phyloP scores from a whole-genome alignment of 2,797 vertebrate species.

The Tolypeutes matacus region DNA sequence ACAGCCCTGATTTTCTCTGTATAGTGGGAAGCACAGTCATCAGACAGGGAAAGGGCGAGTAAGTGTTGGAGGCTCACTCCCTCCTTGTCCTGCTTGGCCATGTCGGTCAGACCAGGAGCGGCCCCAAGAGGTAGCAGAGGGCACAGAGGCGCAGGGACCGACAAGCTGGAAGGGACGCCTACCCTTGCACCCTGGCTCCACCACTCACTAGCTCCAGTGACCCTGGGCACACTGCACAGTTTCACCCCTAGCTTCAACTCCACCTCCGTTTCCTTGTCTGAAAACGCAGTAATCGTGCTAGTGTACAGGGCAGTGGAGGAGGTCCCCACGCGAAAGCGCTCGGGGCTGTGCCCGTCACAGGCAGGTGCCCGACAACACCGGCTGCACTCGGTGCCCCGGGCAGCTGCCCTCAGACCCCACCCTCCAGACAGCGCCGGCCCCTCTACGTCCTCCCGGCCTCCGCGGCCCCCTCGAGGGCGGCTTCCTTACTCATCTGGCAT shows the following conservation, averaged over 20 bases:
- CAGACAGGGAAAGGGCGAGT: neutral
- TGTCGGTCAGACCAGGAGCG: neutral
- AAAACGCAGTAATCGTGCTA: fast-evolving
- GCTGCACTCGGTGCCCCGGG: no score
- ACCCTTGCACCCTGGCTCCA: no score
- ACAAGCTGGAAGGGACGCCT: no score
- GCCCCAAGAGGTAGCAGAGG: neutral
- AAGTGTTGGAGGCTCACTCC: fast-evolving
- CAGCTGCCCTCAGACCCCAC: neutral
- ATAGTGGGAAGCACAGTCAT: neutral
- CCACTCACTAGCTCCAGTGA: no score
- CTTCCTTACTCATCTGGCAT: slow-evolving; percentile 91
- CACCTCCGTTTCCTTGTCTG: neutral
- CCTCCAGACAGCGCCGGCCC: neutral
- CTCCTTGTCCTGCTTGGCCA: neutral
- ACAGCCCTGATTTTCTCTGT: neutral
- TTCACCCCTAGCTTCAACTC: no score
- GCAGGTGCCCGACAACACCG: neutral
- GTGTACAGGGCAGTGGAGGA: fast-evolving
- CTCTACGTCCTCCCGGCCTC: neutral
- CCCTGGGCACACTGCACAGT: neutral
- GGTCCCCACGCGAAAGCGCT: no score
- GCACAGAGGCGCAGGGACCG: fast-evolving
- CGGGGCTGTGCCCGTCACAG: neutral
- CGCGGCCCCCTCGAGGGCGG: no score